phyloP scores from a whole-genome alignment of 2,888 invertebrate genomes.

The Drosophila gaucha region DNA sequence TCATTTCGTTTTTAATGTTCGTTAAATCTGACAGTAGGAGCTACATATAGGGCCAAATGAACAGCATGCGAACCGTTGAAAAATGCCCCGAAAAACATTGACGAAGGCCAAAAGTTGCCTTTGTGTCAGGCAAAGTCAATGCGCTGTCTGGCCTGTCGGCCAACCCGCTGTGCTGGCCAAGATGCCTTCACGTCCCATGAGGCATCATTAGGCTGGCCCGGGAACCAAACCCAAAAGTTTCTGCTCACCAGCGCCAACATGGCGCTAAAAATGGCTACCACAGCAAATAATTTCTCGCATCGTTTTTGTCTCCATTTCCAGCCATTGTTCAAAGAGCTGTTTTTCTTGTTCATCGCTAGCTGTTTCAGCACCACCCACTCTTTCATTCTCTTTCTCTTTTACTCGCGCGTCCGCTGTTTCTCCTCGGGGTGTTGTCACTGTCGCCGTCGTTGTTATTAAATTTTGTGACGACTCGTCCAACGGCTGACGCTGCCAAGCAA shows the following conservation, averaged over 20 bases:
- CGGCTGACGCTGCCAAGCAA: conserved; percentile 33
- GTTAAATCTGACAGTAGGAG: conserved; percentile 32
- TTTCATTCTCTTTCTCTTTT: not conserved
- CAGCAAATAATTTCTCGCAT: conserved; percentile 68
- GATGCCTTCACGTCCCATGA: conserved; percentile 64
- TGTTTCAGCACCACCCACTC: conserved; percentile 13
- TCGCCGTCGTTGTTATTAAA: conserved; percentile 55
- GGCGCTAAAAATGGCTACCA: conserved; percentile 65
- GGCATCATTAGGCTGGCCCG: conserved; percentile 62
- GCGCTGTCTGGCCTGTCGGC: conserved; percentile 23
- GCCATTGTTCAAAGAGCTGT: conserved; percentile 50
- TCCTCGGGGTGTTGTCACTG: conserved; percentile 42
- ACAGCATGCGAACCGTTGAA: conserved; percentile 19
- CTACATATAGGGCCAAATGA: conserved; percentile 18
- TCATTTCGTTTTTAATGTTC: conserved; percentile 45
- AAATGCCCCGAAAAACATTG: conserved; percentile 40
- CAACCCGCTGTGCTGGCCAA: conserved; percentile 42
- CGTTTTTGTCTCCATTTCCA: conserved; percentile 38
- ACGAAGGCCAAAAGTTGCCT: conserved; percentile 63
- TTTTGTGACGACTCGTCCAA: conserved; percentile 51
- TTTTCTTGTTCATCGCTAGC: conserved; percentile 35
- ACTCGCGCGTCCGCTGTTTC: conserved; percentile 5
- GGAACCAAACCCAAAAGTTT: conserved; percentile 37
- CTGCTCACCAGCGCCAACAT: conserved; percentile 42
- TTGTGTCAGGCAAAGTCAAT: conserved; percentile 49